These are phyloP conservation scores for Saguinus imperator DNA, from an alignment of 2,113 vertebrate genomes.

Conservation along the genomic window DNA sequence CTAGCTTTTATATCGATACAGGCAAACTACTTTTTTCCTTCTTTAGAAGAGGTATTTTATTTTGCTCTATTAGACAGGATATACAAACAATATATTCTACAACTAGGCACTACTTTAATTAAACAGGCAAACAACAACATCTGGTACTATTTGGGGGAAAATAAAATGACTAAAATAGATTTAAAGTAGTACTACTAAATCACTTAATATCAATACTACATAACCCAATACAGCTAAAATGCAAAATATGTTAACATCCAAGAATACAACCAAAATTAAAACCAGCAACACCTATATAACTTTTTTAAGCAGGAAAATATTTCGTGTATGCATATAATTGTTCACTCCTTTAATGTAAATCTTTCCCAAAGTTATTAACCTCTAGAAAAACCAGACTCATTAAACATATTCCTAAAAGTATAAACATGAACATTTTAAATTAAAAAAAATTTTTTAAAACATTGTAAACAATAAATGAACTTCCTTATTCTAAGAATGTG, in stretches of 20 bases:
- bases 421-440: constrained; percentile 91
- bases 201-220: constrained; percentile 92
- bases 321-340: constrained; percentile 85
- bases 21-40: constrained; percentile 69
- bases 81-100: constrained; percentile 91
- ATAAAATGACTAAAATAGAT: constrained; percentile 92
- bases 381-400: constrained; percentile 86
- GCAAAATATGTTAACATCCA: constrained; percentile 93
- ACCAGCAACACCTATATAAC: background rate
- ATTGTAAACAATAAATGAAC: constrained; percentile 85
- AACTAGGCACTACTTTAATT: constrained; percentile 82
- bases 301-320: constrained; percentile 59
- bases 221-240: constrained; percentile 92
- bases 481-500: constrained; percentile 85
- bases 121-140: constrained; percentile 86
- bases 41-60: constrained; percentile 90
- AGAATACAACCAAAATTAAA: constrained; percentile 89
- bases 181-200: constrained; percentile 94
- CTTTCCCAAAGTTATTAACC: constrained; percentile 86
- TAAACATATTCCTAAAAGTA: constrained; percentile 80
- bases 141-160: constrained; percentile 85
- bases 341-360: constrained; percentile 90
- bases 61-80: constrained; percentile 90
- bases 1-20: constrained; percentile 8
- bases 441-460: constrained; percentile 74